Conservation (phyloP, 2,113 vertebrate genomes). For the Sturnus vulgaris region DNA sequence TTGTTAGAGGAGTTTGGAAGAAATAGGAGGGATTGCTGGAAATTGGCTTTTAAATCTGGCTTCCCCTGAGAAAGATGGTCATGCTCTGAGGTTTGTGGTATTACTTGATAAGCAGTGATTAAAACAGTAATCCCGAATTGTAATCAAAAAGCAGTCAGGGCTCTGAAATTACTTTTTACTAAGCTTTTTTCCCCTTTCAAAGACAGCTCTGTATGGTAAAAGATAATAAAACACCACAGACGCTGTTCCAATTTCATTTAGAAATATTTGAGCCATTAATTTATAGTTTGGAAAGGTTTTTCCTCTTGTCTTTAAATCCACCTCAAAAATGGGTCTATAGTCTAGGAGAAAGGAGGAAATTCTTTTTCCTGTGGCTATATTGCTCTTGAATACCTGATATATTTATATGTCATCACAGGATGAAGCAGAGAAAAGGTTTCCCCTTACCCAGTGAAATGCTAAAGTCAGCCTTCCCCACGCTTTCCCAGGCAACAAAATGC, state of each 20-base stretch:
- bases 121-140: slow-evolving; percentile 45
- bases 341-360: background rate
- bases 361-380: background rate
- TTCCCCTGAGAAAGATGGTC: slow-evolving; percentile 42
- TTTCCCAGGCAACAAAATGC: background rate
- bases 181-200: slow-evolving; percentile 33
- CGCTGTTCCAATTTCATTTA: background rate
- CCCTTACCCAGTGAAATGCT: background rate
- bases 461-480: background rate
- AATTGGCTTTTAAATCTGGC: slow-evolving; percentile 57
- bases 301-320: background rate
- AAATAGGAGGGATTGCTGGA: background rate
- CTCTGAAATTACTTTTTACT: slow-evolving; percentile 55
- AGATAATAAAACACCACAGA: slow-evolving; percentile 7
- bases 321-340: background rate
- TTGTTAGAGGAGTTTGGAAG: background rate
- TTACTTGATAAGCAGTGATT: slow-evolving; percentile 36
- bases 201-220: slow-evolving; percentile 1
- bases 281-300: background rate
- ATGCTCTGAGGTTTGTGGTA: slow-evolving; percentile 45
- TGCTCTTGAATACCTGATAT: background rate
- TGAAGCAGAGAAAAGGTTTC: background rate
- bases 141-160: slow-evolving; percentile 43
- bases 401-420: background rate
- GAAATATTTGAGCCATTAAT: slow-evolving; percentile 18